Percentiles rank a stretch among this genome's conserved stretches.
Conservation (phyloP, 2,888 invertebrate species). For the Beris morrisii region DNA sequence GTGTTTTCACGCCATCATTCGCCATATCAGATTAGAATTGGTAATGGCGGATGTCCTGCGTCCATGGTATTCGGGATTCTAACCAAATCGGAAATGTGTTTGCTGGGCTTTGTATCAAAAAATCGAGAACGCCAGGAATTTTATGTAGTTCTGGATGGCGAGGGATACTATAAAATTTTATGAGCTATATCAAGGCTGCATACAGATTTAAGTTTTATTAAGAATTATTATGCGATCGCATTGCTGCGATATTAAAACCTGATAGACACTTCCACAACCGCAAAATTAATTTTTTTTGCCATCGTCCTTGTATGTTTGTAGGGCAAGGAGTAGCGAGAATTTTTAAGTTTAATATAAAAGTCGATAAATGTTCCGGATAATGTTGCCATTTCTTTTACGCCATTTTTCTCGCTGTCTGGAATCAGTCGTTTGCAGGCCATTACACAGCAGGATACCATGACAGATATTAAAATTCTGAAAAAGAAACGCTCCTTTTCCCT, state of each 20-base stretch:
- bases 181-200: constrained; percentile 22
- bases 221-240: constrained; percentile 14
- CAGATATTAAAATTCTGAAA: constrained; percentile 13
- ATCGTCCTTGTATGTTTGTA: too few species aligned
- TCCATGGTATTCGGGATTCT: too few species aligned
- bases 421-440: constrained; percentile 6
- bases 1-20: constrained; percentile 25
- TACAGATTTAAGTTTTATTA: constrained; percentile 20
- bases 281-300: background rate
- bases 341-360: background rate
- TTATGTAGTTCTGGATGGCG: constrained; percentile 7
- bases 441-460: constrained; percentile 9
- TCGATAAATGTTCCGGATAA: constrained; percentile 2
- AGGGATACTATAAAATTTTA: constrained; percentile 16
- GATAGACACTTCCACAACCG: background rate
- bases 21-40: constrained; percentile 29
- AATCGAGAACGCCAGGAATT: too few species aligned
- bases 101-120: too few species aligned
- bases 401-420: background rate
- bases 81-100: too few species aligned
- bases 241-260: too few species aligned
- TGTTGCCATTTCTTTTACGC: background rate
- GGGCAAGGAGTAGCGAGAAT: background rate
- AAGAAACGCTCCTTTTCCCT: background rate
- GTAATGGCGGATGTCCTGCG: constrained; percentile 30